phyloP scores from a whole-genome alignment of 2,888 invertebrate species.

The Stictocephala bisonia region DNA sequence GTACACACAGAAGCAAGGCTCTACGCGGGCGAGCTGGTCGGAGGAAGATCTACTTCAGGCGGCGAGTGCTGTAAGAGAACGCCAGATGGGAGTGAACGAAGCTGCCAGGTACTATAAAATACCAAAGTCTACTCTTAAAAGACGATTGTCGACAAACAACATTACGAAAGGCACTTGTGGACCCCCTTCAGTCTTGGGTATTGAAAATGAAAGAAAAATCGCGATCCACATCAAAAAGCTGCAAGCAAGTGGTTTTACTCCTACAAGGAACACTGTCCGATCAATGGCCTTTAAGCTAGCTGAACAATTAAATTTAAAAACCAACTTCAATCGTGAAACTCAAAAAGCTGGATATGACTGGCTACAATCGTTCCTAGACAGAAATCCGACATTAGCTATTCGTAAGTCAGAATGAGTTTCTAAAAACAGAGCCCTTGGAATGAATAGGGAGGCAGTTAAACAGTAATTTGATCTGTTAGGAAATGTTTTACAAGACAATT shows the following conservation, averaged over 20 bases:
- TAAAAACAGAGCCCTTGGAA: background rate
- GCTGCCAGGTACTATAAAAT: background rate
- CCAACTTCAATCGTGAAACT: background rate
- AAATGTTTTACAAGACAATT: background rate
- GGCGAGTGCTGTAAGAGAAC: background rate
- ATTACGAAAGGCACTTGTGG: background rate
- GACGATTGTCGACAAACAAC: background rate
- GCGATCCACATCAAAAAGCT: background rate
- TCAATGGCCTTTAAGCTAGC: background rate
- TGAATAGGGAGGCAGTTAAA: background rate
- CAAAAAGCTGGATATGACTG: constrained; percentile 1
- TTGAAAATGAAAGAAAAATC: background rate
- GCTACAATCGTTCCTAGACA: background rate
- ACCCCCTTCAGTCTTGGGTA: background rate
- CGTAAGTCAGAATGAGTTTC: constrained; percentile 1
- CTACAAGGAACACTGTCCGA: no score
- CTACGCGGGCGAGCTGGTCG: background rate
- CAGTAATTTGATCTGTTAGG: background rate
- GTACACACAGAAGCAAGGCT: background rate
- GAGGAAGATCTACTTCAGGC: background rate
- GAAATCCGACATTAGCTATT: background rate
- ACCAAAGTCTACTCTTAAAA: background rate
- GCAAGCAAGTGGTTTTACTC: background rate
- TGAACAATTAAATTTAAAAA: background rate
- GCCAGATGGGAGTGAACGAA: background rate